phyloP scores from a whole-genome alignment of 2,888 invertebrate species.

The Tetanocera ferruginea region DNA sequence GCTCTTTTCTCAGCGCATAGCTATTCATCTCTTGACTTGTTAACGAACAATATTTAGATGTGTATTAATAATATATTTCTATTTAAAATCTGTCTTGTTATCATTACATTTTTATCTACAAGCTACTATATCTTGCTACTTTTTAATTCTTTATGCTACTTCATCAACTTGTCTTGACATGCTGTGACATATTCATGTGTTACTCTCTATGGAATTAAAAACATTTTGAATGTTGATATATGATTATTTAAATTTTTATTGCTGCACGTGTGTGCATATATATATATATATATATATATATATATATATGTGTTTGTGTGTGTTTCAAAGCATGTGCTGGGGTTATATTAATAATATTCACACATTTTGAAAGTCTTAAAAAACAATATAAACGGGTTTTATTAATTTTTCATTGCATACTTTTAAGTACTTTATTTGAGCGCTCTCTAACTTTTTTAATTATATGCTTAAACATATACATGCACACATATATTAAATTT shows the following conservation, averaged over 20 bases:
- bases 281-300: conserved; percentile 39
- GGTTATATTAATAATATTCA: background rate
- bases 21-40: no score
- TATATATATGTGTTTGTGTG: conserved; percentile 5
- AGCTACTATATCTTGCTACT: background rate
- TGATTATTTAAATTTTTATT: background rate
- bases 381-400: background rate
- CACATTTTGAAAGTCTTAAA: background rate
- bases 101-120: background rate
- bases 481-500: no score
- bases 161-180: background rate
- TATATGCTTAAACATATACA: background rate
- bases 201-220: background rate
- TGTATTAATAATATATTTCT: conserved; percentile 64
- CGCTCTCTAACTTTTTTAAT: background rate
- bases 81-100: conserved; percentile 37
- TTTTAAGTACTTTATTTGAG: background rate
- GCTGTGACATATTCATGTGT: conserved; percentile 27
- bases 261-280: conserved; percentile 30
- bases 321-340: background rate
- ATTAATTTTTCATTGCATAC: background rate
- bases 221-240: conserved; percentile 4
- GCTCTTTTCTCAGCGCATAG: background rate
- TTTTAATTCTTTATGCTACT: background rate
- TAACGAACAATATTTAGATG: conserved; percentile 60